Evolutionary conservation across 1,140 invertebrate species (phyloP).

Genomic region (Sipha flava): DNA sequence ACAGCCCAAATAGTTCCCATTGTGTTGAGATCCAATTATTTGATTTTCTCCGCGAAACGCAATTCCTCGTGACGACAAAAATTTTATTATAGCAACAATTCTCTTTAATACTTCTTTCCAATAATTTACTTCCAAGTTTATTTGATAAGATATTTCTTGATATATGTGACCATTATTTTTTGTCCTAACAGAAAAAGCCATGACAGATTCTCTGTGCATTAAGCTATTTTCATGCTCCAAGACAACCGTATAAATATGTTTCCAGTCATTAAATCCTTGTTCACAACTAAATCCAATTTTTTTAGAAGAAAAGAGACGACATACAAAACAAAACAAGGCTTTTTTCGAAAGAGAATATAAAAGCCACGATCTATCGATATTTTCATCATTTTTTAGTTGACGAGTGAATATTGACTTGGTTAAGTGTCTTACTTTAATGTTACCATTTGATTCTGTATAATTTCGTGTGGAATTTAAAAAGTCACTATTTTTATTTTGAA

Average conservation of each 20-base stretch:
- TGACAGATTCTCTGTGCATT: neutral
- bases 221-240: neutral
- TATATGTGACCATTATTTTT: neutral
- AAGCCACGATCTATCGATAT: conserved; percentile 48
- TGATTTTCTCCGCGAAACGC: conserved; percentile 16
- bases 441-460: neutral
- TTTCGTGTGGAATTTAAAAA: neutral
- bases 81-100: neutral
- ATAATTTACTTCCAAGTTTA: neutral
- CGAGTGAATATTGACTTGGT: conserved; percentile 44
- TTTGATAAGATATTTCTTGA: neutral
- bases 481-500: no score
- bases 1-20: conserved; percentile 15
- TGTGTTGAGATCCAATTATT: conserved; percentile 18
- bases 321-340: conserved; percentile 44
- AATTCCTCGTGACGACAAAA: neutral
- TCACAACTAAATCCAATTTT: neutral
- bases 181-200: neutral
- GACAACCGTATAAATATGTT: neutral
- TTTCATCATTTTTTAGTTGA: conserved; percentile 43
- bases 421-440: neutral
- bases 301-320: neutral
- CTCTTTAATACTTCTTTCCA: neutral
- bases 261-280: neutral
- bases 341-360: conserved; percentile 49